These are phyloP conservation scores for Drosophila monieri DNA, from an alignment of 2,888 invertebrate genomes.

Conservation along the genomic window DNA sequence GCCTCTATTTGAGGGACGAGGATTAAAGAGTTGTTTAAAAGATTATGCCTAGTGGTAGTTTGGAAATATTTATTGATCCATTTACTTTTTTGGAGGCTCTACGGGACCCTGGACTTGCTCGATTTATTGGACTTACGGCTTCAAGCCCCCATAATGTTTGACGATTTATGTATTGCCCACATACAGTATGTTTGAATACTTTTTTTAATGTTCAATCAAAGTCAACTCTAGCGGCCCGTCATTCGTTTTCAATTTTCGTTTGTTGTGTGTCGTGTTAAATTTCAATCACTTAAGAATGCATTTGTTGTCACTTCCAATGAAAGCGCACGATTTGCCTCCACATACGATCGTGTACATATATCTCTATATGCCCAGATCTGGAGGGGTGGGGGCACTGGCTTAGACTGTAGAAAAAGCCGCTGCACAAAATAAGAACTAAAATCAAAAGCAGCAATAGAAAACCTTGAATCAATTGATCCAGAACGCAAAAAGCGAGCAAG, in stretches of 20 bases:
- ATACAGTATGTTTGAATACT: slow-evolving; percentile 24
- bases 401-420: slow-evolving; percentile 31
- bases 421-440: slow-evolving; percentile 46
- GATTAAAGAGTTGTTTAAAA: background rate
- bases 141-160: background rate
- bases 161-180: slow-evolving; percentile 6
- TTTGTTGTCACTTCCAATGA: slow-evolving; percentile 65
- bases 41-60: background rate
- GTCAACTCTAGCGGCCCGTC: slow-evolving; percentile 32
- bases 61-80: background rate
- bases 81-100: background rate
- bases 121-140: background rate
- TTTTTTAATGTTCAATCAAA: slow-evolving; percentile 38
- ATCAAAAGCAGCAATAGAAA: slow-evolving; percentile 67
- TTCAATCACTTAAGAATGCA: slow-evolving; percentile 74
- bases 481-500: slow-evolving; percentile 63
- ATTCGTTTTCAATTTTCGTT: slow-evolving; percentile 43
- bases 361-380: background rate
- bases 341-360: slow-evolving; percentile 27
- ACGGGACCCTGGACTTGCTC: background rate
- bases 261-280: slow-evolving; percentile 55
- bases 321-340: slow-evolving; percentile 65
- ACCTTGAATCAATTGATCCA: slow-evolving; percentile 79
- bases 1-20: slow-evolving; percentile 26
- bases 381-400: background rate